Evolutionary conservation across 92 coral and sea anemone species (phyloP), one percentile per base, ranked within the genome.

Genomic region (Umimayanthus chanpuru): DNA sequence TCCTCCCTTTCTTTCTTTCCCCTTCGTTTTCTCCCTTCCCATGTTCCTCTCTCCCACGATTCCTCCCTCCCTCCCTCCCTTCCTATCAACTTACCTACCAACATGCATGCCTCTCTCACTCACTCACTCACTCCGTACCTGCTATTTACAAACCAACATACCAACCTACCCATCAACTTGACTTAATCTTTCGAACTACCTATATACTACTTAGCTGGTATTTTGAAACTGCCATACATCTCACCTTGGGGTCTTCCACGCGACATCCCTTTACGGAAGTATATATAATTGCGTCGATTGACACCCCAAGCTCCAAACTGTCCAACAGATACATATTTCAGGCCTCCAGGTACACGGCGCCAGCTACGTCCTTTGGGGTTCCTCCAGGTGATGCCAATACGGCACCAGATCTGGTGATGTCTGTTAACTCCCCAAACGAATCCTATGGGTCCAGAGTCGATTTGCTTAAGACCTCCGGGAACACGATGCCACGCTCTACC

Each of bases 191-290:
- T 26, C 25, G 20, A 61, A 21, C 68, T 16, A 61, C 1, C 68
- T 3, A 5, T 0, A 20, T 20, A 61, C 68, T 61, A 61, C 68
- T 3, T 61, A 16, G 0, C 36, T 21, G 65, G n/a, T 7, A 12
- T 47, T 7, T 53, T 53, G 11, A 53, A 53, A 53, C 58, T 18
- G 20, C 58, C 58, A 53, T 2, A 53, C 12, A n/a, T 43, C 61
- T n/a, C n/a, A 83, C 87, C 87, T 83, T 83, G 78, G 0, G 87
- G 87, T 7, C 53, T 11, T 70, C 87, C 18, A 11, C 87, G 87
- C 15, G 36, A 67, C 29, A 83, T 30, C 71, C 87, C 87, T 6
- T 11, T 4, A 44, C 87, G 85, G 90, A 68, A 88, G 53, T 21
- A 71, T 11, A 88, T 77, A 21, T 81, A 74, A 78, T 81, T n/a